A percentile compares a stretch with the other conserved stretches of the same genome.
These are phyloP conservation scores for Melikaiella ostensackeni DNA, from an alignment of 2,888 invertebrate genomes.

Conservation along the genomic window DNA sequence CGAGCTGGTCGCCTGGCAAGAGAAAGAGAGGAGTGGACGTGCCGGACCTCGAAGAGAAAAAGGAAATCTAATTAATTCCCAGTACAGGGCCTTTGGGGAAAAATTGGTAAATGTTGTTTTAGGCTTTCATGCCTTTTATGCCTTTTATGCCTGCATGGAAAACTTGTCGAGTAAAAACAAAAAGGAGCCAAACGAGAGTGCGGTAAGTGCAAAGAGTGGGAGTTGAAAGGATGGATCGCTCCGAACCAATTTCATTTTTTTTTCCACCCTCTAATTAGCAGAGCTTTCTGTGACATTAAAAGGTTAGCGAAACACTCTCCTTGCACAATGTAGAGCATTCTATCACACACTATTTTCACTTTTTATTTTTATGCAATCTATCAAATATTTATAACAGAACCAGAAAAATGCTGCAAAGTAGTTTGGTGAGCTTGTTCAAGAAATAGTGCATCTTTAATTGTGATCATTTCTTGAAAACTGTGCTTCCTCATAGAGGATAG, in stretches of 20 bases:
- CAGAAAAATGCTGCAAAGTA: no score
- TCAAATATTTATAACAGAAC: no score
- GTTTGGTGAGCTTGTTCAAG: no score
- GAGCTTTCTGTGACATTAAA: conserved; percentile 1
- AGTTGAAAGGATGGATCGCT: conserved; percentile 21
- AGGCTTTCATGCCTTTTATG: conserved; percentile 65
- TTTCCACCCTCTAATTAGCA: conserved; percentile 33
- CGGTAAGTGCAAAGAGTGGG: conserved; percentile 15
- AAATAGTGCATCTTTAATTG: no score
- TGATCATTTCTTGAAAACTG: no score
- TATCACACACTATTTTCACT: no score
- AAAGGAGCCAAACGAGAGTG: conserved; percentile 22
- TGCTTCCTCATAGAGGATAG: no score
- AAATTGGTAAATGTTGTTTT: conserved; percentile 64
- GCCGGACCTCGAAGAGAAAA: conserved; percentile 43
- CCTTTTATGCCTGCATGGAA: conserved; percentile 57
- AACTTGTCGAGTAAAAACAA: conserved; percentile 45
- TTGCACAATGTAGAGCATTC: neutral
- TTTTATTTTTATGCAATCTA: no score
- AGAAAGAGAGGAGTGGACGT: conserved; percentile 21
- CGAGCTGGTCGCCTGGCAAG: conserved; percentile 47
- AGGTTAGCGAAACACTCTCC: neutral
- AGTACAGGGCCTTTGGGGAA: conserved; percentile 39
- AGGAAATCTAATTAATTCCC: conserved; percentile 54
- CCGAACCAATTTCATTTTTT: conserved; percentile 57